Percentiles rank a stretch among this genome's conserved stretches.
phyloP scores from a whole-genome alignment of 2,797 vertebrate species.

The Acanthurus tractus region DNA sequence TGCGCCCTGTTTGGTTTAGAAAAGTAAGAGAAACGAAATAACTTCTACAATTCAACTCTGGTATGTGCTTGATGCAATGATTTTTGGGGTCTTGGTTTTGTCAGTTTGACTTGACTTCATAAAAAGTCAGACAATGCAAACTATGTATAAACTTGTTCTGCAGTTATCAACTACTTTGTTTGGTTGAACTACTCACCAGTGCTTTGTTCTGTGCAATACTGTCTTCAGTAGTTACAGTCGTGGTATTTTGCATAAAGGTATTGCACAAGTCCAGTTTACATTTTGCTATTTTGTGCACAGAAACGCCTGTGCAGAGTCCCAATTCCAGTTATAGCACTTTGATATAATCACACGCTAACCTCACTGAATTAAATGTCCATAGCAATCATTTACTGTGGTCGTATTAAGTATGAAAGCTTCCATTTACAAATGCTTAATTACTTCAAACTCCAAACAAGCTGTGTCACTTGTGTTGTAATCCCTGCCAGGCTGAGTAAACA shows the following conservation, averaged over 20 bases:
- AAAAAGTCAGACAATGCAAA: not conserved
- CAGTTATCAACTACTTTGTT: not conserved
- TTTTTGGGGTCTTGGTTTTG: too few relatives aligned
- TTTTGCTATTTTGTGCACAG: not conserved
- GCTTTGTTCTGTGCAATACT: not conserved
- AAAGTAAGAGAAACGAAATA: not conserved
- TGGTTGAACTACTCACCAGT: not conserved
- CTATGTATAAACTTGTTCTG: not conserved
- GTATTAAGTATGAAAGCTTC: not conserved
- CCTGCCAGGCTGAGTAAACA: constrained; percentile 21
- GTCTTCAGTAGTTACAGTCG: not conserved
- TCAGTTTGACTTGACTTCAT: not conserved
- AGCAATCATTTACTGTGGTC: too few relatives aligned
- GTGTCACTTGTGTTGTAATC: not conserved
- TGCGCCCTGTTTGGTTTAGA: not conserved
- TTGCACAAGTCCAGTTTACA: not conserved
- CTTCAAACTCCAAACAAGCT: not conserved
- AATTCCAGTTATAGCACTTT: not conserved
- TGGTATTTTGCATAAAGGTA: not conserved
- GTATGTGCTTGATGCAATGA: not conserved
- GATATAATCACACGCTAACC: not conserved
- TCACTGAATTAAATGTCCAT: not conserved
- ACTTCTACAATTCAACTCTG: not conserved
- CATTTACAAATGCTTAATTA: not conserved
- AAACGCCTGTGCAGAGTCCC: not conserved